Conservation (phyloP, 2,888 invertebrate species). For the Hirtodrosophila trivittata region DNA sequence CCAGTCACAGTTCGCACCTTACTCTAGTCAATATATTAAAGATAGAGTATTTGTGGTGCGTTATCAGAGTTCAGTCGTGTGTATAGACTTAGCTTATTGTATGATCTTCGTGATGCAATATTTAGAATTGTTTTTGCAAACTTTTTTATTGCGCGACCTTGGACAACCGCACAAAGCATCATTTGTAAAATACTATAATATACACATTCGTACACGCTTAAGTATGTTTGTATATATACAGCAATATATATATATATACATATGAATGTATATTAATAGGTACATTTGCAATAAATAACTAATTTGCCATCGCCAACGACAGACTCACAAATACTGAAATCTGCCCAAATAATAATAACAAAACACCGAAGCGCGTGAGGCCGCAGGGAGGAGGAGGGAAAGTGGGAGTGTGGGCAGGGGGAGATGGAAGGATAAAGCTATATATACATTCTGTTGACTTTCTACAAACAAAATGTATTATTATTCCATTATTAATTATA, state of each 20-base stretch:
- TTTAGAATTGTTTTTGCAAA: conserved; percentile 58
- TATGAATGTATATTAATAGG: conserved; percentile 4
- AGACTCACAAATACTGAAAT: conserved; percentile 13
- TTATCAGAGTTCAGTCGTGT: neutral
- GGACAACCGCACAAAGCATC: conserved; percentile 62
- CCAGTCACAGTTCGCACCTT: too few species aligned
- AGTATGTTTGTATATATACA: too few species aligned
- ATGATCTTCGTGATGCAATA: conserved; percentile 64
- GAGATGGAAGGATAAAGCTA: conserved; percentile 5
- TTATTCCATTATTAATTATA: neutral
- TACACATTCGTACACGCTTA: conserved; percentile 1
- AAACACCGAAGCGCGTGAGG: neutral
- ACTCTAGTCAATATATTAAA: too few species aligned
- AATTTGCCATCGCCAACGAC: conserved; percentile 22
- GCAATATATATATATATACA: conserved; percentile 9
- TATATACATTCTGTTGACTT: neutral
- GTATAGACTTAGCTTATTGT: conserved; percentile 6
- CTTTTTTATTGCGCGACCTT: conserved; percentile 59
- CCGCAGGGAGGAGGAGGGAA: too few species aligned
- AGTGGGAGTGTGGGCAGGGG: conserved; percentile 4
- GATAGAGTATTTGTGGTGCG: conserved; percentile 17
- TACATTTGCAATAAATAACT: conserved; percentile 53
- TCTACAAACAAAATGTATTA: neutral
- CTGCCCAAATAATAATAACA: conserved; percentile 16
- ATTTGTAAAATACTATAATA: conserved; percentile 50